Percentiles rank a stretch among this genome's conserved stretches.
Evolutionary conservation across 2,113 vertebrate species (phyloP).

Genomic region (Suricata suricatta): DNA sequence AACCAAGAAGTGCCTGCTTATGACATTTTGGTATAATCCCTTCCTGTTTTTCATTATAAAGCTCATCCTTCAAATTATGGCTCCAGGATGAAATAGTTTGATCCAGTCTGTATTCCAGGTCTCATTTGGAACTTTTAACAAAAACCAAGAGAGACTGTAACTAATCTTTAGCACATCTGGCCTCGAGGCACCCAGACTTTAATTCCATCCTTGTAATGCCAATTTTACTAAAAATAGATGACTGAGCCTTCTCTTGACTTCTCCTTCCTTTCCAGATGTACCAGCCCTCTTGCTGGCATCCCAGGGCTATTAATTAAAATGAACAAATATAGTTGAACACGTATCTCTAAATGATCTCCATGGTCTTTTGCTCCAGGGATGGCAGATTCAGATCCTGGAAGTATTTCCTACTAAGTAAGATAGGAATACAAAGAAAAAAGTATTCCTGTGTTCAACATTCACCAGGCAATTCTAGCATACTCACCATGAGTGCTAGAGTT

Average conservation of each 20-base stretch:
- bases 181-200: conserved; percentile 44
- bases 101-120: neutral
- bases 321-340: conserved; percentile 57
- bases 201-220: conserved; percentile 16
- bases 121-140: conserved; percentile 36
- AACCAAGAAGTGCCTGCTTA: neutral
- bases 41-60: neutral
- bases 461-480: neutral
- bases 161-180: conserved; percentile 61
- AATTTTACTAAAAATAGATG: conserved; percentile 67
- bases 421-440: neutral
- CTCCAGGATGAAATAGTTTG: neutral
- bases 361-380: conserved; percentile 38
- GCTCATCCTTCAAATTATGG: neutral
- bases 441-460: neutral
- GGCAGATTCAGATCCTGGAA: neutral
- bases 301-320: conserved; percentile 59
- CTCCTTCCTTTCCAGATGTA: conserved; percentile 14
- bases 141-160: conserved; percentile 38
- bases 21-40: neutral
- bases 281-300: conserved; percentile 26
- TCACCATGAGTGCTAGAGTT: neutral
- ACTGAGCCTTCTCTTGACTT: conserved; percentile 35
- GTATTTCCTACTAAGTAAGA: conserved; percentile 3
- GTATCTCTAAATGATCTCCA: conserved; percentile 43